A percentile compares a stretch with the other conserved stretches of the same genome.
Conservation (phyloP, 2,888 invertebrate genomes). For the Trypoxylon attenuatum region DNA sequence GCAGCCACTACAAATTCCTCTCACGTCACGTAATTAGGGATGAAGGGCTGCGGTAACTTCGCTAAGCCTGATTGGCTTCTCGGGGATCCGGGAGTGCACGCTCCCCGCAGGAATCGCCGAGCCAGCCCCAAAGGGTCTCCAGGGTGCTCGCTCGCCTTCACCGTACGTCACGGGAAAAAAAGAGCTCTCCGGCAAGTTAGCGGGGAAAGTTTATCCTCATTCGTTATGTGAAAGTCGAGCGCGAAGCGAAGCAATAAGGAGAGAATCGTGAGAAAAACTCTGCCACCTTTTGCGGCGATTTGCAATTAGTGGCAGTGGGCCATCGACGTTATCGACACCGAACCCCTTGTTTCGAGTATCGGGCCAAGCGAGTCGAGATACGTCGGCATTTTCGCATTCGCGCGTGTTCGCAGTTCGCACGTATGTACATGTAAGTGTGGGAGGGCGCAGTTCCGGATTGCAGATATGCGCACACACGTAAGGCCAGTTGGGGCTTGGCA, state of each 20-base stretch:
- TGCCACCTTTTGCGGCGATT: background rate
- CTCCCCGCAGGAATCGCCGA: conserved; percentile 23
- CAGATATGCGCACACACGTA: conserved; percentile 31
- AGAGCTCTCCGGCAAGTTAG: conserved; percentile 26
- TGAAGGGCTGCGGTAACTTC: conserved; percentile 36
- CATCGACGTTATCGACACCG: conserved; percentile 18
- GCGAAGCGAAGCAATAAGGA: background rate
- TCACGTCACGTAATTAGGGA: conserved; percentile 29
- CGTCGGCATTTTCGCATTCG: background rate
- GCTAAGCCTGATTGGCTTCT: conserved; percentile 45
- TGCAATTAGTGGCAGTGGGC: conserved; percentile 45
- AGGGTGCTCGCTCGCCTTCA: conserved; percentile 15
- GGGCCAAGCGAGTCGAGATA: no score
- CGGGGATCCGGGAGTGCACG: conserved; percentile 42
- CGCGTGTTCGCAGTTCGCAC: background rate
- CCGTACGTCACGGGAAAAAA: conserved; percentile 21
- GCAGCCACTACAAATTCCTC: conserved; percentile 1
- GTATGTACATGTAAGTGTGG: background rate
- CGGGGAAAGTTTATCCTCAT: conserved; percentile 31
- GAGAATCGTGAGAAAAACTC: background rate
- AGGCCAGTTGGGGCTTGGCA: conserved; percentile 56
- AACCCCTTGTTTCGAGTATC: background rate
- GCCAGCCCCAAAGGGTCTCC: conserved; percentile 34
- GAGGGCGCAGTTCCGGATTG: conserved; percentile 32
- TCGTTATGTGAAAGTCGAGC: conserved; percentile 18